These are phyloP conservation scores for Gobionotothen gibberifrons DNA, from an alignment of 2,797 vertebrate species.

Conservation along the genomic window DNA sequence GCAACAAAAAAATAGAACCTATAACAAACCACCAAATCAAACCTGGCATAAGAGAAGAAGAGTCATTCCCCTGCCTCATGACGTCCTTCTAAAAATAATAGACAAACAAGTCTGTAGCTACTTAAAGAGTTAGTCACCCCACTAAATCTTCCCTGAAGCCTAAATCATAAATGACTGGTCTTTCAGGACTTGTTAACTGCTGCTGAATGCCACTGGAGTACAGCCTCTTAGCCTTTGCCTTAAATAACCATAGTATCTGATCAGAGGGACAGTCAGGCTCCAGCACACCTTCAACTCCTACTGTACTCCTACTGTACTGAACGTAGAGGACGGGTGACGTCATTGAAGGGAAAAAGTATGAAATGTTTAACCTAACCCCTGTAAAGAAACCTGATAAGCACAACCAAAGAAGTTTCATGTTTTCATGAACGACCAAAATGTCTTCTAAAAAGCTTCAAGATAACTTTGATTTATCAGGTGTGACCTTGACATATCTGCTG, in stretches of 20 bases:
- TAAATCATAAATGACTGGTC: constrained; percentile 23
- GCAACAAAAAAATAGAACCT: background rate
- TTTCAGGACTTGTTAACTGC: constrained; percentile 32
- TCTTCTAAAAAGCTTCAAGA: background rate
- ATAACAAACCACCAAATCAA: background rate
- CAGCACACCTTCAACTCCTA: constrained; percentile 23
- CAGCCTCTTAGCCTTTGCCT: constrained; percentile 37
- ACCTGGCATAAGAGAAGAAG: background rate
- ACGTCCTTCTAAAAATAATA: constrained; percentile 41
- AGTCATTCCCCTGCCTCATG: background rate
- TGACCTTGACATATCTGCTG: constrained; percentile 36
- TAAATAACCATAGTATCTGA: constrained; percentile 77
- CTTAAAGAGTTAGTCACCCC: constrained; percentile 25
- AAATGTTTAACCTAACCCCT: background rate
- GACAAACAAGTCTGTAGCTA: constrained; percentile 19
- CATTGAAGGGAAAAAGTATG: background rate
- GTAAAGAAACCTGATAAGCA: constrained; percentile 11
- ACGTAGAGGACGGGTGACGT: constrained; percentile 4
- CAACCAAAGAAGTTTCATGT: background rate
- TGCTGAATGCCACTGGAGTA: constrained; percentile 7
- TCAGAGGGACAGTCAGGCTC: constrained; percentile 47
- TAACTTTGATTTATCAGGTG: constrained; percentile 2
- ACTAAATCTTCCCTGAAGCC: constrained; percentile 38
- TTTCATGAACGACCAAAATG: constrained; percentile 1
- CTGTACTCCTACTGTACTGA: constrained; percentile 32